These are phyloP conservation scores for Plodia interpunctella DNA, from an alignment of 1,140 invertebrate species.

Conservation along the genomic window DNA sequence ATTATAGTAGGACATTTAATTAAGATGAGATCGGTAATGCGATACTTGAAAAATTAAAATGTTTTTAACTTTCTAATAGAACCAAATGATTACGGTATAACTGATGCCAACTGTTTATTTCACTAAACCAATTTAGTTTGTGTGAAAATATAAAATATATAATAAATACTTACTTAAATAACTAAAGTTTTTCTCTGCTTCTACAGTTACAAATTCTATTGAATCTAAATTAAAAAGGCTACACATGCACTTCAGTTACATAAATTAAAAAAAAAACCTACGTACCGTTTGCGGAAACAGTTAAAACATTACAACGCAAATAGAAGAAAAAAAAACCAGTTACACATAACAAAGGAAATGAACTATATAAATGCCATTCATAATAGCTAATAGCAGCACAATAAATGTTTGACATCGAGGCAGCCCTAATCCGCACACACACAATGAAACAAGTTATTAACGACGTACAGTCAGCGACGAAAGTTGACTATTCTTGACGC, in stretches of 20 bases:
- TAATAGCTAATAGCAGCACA: not conserved
- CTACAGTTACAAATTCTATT: too few relatives aligned
- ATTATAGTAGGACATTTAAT: not conserved
- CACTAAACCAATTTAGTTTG: too few relatives aligned
- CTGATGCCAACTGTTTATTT: too few relatives aligned
- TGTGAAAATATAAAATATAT: too few relatives aligned
- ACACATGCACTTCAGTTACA: too few relatives aligned
- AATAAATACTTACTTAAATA: too few relatives aligned
- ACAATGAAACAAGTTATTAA: slow-evolving; percentile 4
- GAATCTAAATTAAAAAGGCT: too few relatives aligned
- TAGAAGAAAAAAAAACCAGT: not conserved
- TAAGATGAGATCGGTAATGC: not conserved
- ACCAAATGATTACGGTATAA: not conserved
- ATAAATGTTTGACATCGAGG: slow-evolving; percentile 5
- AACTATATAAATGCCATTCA: slow-evolving; percentile 2
- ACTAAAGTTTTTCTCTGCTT: too few relatives aligned
- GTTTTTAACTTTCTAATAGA: not conserved
- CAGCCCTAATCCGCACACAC: not conserved
- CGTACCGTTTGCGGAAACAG: not conserved
- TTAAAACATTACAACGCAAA: not conserved
- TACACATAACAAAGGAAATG: slow-evolving; percentile 2
- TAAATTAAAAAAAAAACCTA: too few relatives aligned
- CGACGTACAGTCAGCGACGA: not conserved
- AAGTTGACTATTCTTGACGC: not conserved
- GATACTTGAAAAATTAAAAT: not conserved